Evolutionary conservation across 2,888 invertebrate species (phyloP), one percentile per base, ranked within the genome.

Genomic region (Gastracanthus pulcherrimus): DNA sequence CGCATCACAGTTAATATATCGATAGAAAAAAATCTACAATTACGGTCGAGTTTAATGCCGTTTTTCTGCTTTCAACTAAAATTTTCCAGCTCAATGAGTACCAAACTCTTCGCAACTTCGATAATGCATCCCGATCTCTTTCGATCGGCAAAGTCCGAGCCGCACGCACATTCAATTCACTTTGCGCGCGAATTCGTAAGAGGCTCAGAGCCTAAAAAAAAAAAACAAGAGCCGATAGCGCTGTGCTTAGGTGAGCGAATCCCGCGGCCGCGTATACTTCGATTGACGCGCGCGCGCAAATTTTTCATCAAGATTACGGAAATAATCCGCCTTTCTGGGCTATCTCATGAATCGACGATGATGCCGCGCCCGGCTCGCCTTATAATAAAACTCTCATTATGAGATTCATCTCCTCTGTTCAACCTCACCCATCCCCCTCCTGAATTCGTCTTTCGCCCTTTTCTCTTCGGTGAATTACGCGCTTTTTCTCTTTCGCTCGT

Each of bases 311-410:
- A 69, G 67, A 78, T 81, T 78, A 78, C 41, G 26, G 36, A 51
- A 77, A 77, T 81, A 78, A 81, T 81, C 74, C 60, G 38, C 34
- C 9, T 66, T 67, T 74, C 19, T 9, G 7, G 60, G 26, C 13
- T 38, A 67, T 31, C 58, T 48, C 60, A 31, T 60, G 77, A 76
- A 82, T 78, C 71, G 76, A 19, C 64, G 60, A 60, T 71, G 45
- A 66, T 70, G 72, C 66, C 3, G 13, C 36, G 38, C 41, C 55
- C 9, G 51, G 1, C 67, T 41, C 51, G 6, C n/a, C n/a, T 51
- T 64, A 41, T 70, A 51, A 79, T 82, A 76, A 82, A 79, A 82
- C 62, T 66, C 67, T 72, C 76, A 72, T 79, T 79, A 71, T 66
- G 19, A 55, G 41, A 51, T 62, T 75, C 66, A 58, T 75, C 55